Conservation (phyloP, 2,797 vertebrate species). For the Karalla daura region DNA sequence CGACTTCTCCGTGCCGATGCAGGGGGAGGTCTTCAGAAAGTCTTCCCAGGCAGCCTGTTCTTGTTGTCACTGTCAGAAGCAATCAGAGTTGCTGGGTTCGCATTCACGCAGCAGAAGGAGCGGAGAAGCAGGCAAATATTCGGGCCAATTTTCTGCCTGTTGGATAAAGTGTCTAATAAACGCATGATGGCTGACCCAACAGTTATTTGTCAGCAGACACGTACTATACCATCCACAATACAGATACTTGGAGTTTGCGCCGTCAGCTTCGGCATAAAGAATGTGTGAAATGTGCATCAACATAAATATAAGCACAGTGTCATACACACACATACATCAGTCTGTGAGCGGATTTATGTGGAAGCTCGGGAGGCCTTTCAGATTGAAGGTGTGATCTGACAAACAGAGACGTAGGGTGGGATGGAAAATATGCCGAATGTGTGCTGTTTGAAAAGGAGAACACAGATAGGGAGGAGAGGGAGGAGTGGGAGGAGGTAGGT, state of each 20-base stretch:
- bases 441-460: constrained; percentile 52
- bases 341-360: constrained; percentile 33
- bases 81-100: constrained; percentile 68
- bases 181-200: constrained; percentile 50
- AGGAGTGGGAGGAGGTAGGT: constrained; percentile 18
- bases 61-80: constrained; percentile 79
- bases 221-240: constrained; percentile 3
- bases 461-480: constrained; percentile 43
- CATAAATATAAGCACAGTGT: neutral
- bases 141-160: constrained; percentile 73
- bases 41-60: constrained; percentile 67
- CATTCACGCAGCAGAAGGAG: constrained; percentile 56
- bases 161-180: constrained; percentile 72
- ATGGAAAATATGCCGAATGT: constrained; percentile 68
- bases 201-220: constrained; percentile 59
- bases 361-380: constrained; percentile 23
- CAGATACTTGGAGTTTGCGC: constrained; percentile 26
- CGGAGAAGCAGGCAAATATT: constrained; percentile 64
- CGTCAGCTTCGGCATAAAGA: constrained; percentile 23
- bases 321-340: neutral
- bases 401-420: constrained; percentile 50
- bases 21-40: constrained; percentile 50
- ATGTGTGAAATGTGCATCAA: neutral
- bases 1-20: constrained; percentile 36
- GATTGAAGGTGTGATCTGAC: constrained; percentile 64